phyloP scores from a whole-genome alignment of 1,140 invertebrate species.

The Musca vetustissima region DNA sequence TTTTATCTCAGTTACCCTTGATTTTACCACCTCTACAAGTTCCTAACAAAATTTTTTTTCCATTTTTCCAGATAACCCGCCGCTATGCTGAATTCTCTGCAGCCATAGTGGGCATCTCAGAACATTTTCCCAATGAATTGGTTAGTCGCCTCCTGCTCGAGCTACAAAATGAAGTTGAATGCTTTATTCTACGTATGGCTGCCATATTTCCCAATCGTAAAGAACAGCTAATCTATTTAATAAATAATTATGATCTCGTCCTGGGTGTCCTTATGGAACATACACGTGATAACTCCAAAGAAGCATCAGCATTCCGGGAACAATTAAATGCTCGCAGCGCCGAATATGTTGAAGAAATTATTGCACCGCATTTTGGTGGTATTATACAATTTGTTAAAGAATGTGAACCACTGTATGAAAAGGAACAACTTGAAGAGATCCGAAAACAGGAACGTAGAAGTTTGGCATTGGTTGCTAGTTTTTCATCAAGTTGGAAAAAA shows the following conservation, averaged over 20 bases:
- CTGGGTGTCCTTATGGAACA: slow-evolving; percentile 90
- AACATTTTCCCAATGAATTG: slow-evolving; percentile 86
- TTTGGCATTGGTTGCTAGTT: slow-evolving; percentile 80
- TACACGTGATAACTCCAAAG: slow-evolving; percentile 92
- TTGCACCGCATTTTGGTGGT: slow-evolving; percentile 94
- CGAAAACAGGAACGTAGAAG: slow-evolving; percentile 84
- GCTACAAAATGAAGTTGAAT: slow-evolving; percentile 91
- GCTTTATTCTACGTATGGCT: slow-evolving; percentile 91
- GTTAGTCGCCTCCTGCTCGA: slow-evolving; percentile 75
- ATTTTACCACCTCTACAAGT: background rate
- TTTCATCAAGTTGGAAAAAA: slow-evolving; percentile 91
- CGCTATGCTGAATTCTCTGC: slow-evolving; percentile 98
- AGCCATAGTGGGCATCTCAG: slow-evolving; percentile 90
- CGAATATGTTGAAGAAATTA: slow-evolving; percentile 96
- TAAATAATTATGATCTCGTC: slow-evolving; percentile 99
- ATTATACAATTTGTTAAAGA: slow-evolving; percentile 97
- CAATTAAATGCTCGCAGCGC: slow-evolving; percentile 83
- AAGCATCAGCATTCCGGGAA: slow-evolving; percentile 89
- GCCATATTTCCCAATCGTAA: slow-evolving; percentile 89
- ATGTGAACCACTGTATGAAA: slow-evolving; percentile 84
- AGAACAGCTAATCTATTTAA: slow-evolving; percentile 95
- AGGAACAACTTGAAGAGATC: slow-evolving; percentile 75
- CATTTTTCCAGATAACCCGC: slow-evolving; percentile 79
- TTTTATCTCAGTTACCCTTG: slow-evolving; percentile 4
- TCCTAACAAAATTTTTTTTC: too few relatives aligned